Base-by-base conservation (phyloP, 2,113 vertebrate genomes). In the Sialia sialis region DNA sequence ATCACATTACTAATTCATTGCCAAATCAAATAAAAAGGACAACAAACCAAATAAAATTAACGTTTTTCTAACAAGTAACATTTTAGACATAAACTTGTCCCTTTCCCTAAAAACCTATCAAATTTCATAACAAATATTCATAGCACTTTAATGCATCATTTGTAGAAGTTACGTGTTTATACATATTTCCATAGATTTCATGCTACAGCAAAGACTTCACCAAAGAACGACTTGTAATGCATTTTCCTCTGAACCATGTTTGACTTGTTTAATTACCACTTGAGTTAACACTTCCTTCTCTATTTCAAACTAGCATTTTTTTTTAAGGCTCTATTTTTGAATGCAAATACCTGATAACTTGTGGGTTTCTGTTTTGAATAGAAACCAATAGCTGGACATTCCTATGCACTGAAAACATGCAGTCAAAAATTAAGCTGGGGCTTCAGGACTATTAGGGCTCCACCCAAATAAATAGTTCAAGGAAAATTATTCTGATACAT, bases 381-480 rank as follows among this genome's bases (percentile, higher is more conserved):
- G 89, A 84, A 92, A 96, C 83, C 92, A 84, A 85, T 87, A 95
- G 88, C 90, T 87, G 80, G 58, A 88, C 80, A 77, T 96, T 94
- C 91, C 49, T 92, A 87, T 29, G 58, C 69, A 66, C 75, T 93
- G 92, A 96, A 97, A 97, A 96, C 86, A 96, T 91, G 91, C 25
- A 87, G 87, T 20, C 82, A 75, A 93, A 97, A 94, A 96, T 97
- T 96, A 97, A 96, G 80, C 84, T 87, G 86, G 83, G 64, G 75
- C 92, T 96, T 96, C 69, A 36, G 84, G 62, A 69, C 88, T 95
- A 89, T 87, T 93, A 54, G 11, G 15, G 82, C 93, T 93, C 95
- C 97, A 97, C 97, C 96, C 97, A 97, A 96, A 97, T 86, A 94
- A 96, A 97, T 70, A 92, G 83, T 95, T 77, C 74, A 94, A 93